phyloP scores from a whole-genome alignment of 2,113 vertebrate species.

The Mixornis gularis region DNA sequence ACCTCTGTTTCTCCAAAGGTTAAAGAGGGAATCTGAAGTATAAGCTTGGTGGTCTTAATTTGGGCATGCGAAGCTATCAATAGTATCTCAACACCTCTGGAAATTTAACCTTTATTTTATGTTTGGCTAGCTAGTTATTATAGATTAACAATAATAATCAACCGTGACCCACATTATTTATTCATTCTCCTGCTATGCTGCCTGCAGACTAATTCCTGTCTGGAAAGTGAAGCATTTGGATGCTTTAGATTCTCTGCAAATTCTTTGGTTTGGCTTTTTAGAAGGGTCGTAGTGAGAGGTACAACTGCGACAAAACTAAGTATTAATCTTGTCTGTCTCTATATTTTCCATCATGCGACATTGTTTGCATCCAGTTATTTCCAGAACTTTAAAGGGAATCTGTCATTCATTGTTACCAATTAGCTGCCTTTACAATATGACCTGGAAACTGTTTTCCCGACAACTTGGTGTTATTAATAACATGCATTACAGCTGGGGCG shows the following conservation, averaged over 20 bases:
- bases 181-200: not conserved
- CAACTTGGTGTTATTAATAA: slow-evolving; percentile 55
- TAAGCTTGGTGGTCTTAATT: not conserved
- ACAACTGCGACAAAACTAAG: not conserved
- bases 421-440: slow-evolving; percentile 40
- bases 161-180: slow-evolving; percentile 11
- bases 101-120: slow-evolving; percentile 31
- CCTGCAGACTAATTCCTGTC: not conserved
- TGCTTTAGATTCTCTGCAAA: not conserved
- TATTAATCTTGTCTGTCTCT: not conserved
- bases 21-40: not conserved
- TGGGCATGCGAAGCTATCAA: not conserved
- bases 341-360: not conserved
- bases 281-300: not conserved
- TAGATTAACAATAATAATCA: slow-evolving; percentile 33
- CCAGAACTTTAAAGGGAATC: slow-evolving; percentile 21
- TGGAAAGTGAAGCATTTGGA: not conserved
- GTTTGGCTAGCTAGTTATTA: slow-evolving; percentile 32
- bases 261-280: not conserved
- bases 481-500: slow-evolving; percentile 39
- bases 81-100: not conserved
- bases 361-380: not conserved
- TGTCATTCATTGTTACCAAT: slow-evolving; percentile 37
- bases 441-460: slow-evolving; percentile 46
- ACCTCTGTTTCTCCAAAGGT: not conserved